Evolutionary conservation across 2,797 vertebrate species (phyloP).

Genomic region (Karalla daura): DNA sequence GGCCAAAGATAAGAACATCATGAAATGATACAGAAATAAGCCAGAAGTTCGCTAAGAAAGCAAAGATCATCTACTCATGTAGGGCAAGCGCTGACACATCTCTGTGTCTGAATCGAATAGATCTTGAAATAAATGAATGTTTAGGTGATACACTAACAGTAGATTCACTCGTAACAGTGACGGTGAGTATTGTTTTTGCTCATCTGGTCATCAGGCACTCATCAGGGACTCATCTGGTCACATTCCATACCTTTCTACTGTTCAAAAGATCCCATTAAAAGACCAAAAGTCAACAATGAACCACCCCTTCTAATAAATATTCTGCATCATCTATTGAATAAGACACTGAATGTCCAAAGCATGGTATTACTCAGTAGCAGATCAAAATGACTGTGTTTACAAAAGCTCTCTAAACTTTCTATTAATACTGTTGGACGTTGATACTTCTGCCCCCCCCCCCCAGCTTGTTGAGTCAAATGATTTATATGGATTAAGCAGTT

Average conservation of each 20-base stretch:
- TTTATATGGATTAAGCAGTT: neutral
- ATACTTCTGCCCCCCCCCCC: too few relatives aligned
- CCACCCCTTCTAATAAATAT: too few relatives aligned
- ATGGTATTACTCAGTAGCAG: too few relatives aligned
- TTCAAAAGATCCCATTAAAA: neutral
- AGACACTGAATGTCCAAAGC: neutral
- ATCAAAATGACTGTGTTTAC: too few relatives aligned
- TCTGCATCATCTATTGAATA: neutral
- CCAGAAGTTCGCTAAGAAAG: neutral
- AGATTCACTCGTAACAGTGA: neutral
- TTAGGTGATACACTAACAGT: neutral
- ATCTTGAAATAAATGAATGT: neutral
- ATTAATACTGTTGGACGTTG: neutral
- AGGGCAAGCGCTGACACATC: neutral
- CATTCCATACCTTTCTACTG: neutral
- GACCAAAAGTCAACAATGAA: neutral
- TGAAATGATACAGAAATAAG: constrained; percentile 2
- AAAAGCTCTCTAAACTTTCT: too few relatives aligned
- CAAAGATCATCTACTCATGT: constrained; percentile 1
- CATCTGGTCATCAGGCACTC: too few relatives aligned
- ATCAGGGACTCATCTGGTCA: neutral
- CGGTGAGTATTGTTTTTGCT: too few relatives aligned
- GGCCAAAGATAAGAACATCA: constrained; percentile 48
- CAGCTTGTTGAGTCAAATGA: too few relatives aligned
- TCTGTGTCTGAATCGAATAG: neutral